These are phyloP conservation scores for Dolomedes plantarius DNA, from an alignment of 2,888 invertebrate genomes.

Conservation along the genomic window DNA sequence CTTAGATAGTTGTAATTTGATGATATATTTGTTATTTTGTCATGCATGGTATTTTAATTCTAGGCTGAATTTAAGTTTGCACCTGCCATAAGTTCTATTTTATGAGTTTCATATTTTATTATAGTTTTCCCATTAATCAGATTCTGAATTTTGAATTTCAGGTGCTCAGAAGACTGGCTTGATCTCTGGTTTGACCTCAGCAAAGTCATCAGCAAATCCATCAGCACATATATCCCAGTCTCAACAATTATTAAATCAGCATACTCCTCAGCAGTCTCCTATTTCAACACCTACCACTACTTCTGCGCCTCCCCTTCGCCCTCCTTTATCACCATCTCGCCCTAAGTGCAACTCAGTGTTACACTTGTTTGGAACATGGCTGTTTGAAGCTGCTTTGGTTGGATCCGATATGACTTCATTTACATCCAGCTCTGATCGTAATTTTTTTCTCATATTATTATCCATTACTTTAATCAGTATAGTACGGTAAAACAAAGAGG, in stretches of 20 bases:
- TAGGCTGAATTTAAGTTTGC: no score
- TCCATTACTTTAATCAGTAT: no score
- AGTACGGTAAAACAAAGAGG: no score
- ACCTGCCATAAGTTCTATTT: no score
- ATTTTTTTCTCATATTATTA: constrained; percentile 19
- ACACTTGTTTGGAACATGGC: constrained; percentile 96
- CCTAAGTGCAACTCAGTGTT: constrained; percentile 96
- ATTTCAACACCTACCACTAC: constrained; percentile 71
- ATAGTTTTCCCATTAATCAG: no score
- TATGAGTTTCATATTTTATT: no score
- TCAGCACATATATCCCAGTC: constrained; percentile 18
- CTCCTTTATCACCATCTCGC: constrained; percentile 78
- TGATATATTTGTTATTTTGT: no score
- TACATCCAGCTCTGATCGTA: constrained; percentile 62
- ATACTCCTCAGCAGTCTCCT: constrained; percentile 67
- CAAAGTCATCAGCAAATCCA: constrained; percentile 7
- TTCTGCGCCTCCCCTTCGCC: constrained; percentile 62
- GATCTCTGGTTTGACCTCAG: constrained; percentile 63
- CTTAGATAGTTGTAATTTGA: no score
- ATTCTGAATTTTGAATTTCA: constrained; percentile 1
- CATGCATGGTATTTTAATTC: no score
- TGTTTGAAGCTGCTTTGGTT: constrained; percentile 95
- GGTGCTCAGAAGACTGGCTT: constrained; percentile 58
- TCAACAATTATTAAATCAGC: constrained; percentile 48
- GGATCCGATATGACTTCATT: constrained; percentile 78